phyloP scores from a whole-genome alignment of 2,888 invertebrate species.

The Lithophane ornitopus region DNA sequence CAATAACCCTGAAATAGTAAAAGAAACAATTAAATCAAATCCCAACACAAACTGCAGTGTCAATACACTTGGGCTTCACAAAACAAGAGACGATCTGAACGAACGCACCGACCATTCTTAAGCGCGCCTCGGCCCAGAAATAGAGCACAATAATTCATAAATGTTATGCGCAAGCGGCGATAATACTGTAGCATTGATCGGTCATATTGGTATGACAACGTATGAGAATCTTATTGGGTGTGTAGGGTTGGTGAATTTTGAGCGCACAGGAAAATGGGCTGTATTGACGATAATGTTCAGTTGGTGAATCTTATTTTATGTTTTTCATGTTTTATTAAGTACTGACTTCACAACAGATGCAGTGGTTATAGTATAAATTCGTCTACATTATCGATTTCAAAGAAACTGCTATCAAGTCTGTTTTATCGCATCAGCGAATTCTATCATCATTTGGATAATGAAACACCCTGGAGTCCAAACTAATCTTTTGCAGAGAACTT shows the following conservation, averaged over 20 bases:
- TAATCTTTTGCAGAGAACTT: not conserved
- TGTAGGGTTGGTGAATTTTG: conserved; percentile 35
- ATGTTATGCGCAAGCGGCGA: conserved; percentile 80
- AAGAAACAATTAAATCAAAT: conserved; percentile 29
- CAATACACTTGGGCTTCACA: conserved; percentile 55
- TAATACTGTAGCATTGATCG: conserved; percentile 72
- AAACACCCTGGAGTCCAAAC: not conserved
- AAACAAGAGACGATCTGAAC: conserved; percentile 53
- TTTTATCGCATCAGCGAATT: not conserved
- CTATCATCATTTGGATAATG: not conserved
- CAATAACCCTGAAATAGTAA: not conserved
- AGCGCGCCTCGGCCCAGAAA: conserved; percentile 79
- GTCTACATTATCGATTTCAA: not conserved
- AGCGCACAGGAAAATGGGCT: conserved; percentile 10
- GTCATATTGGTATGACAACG: conserved; percentile 59
- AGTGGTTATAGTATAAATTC: not conserved
- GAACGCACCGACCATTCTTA: conserved; percentile 80
- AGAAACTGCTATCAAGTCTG: not conserved
- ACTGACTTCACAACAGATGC: not conserved
- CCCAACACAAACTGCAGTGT: conserved; percentile 36
- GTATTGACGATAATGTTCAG: conserved; percentile 22
- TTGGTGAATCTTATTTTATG: conserved; percentile 3
- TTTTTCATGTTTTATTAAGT: conserved; percentile 20
- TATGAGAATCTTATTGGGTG: conserved; percentile 31
- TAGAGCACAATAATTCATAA: conserved; percentile 89